Base-by-base conservation (phyloP, 2,113 vertebrate species). In the Hydrolagus affinis region DNA sequence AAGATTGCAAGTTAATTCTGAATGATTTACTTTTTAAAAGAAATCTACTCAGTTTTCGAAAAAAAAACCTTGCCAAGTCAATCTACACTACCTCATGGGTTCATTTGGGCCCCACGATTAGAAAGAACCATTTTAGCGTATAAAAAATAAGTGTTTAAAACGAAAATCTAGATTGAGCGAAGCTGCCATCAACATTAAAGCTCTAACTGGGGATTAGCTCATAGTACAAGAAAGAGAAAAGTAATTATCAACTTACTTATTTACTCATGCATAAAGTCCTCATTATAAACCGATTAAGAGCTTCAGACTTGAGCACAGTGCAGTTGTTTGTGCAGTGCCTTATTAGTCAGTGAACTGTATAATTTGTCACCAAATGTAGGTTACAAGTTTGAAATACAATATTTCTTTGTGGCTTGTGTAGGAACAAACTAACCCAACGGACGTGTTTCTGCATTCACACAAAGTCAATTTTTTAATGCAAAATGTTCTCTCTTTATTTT, bases 231-330 rank as follows among this genome's bases (percentile, higher is more conserved):
- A 19, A 17, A 19, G 23, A 64, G 64, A 83, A 68, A 30, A 10
- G 17, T 68, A 83, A 83, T 68, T 68, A 68, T 30, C 25, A 83
- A 68, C 78, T 66, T 64, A 9, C 62, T 30, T 66, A 32, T 17
- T 83, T 28, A 66, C 23, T 83, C 78, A 83, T 66, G 78, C 28
- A 14, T 30, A 32, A 66, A 66, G 78, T 66, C 15, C 21, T 66
- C 59, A 30, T 83, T 83, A 83, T 83, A 66, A 68, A 32, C 78
- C 23, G 14, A 80, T 8, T 17, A 32, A 32, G 78, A 66, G 25
- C 3, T 83, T 30, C 30, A 15, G 15, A 64, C 28, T 21, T 68
- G 62, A 77, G 11, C 62, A 28, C 11, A 2, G 23, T 12, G 57
- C 62, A 64, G 15, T 19, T 30, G 23, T 66, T 68, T 83, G 17